Evolutionary conservation across 2,797 vertebrate species (phyloP), one percentile per base, ranked within the genome.

Genomic region (Diplodus puntazzo): DNA sequence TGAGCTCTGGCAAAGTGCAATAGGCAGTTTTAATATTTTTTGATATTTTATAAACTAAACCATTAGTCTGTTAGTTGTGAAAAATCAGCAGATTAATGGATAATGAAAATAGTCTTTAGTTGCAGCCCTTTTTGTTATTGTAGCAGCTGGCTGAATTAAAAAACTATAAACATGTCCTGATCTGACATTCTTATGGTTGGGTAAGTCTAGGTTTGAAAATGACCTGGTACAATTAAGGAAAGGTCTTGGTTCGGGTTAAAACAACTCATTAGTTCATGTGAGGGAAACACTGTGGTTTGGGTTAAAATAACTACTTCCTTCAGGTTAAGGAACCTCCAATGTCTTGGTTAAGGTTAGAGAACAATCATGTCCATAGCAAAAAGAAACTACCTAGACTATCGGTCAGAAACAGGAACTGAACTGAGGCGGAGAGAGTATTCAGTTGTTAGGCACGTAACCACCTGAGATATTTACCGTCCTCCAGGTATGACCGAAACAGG

Each of bases 241-340:
- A 82, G 39, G 45, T 81, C 14, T 17, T 10, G 45, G 34, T 84
- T 80, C 54, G 14, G 52, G 49, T 65, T 73, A 30, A 34, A 55
- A 69, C 16, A 61, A 58, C 11, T 10, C 30, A 30, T 6, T 57
- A 61, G 46, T 61, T 21, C 18, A n/a, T 23, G 27, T 66, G 14
- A 39, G 9, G 54, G 71, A 67, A 73, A 52, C 45, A 27, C 2
- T 34, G 70, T 83, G 78, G 82, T 85, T 61, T 70, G 50, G 23
- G 43, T 73, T 55, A n/a, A 79, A 73, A 50, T 17, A 7, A 43
- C 39, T 45, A 60, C 85, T 79, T 84, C 73, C 80, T 69, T 68
- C 18, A 42, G 18, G 34, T 72, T 61, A 76, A 4, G 71, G 25
- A 16, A 30, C 17, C n/a, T 48, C 63, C 1, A 5, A 27, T 4